These are phyloP conservation scores for Augochlorella aurata DNA, from an alignment of 2,888 invertebrate genomes.

Conservation along the genomic window DNA sequence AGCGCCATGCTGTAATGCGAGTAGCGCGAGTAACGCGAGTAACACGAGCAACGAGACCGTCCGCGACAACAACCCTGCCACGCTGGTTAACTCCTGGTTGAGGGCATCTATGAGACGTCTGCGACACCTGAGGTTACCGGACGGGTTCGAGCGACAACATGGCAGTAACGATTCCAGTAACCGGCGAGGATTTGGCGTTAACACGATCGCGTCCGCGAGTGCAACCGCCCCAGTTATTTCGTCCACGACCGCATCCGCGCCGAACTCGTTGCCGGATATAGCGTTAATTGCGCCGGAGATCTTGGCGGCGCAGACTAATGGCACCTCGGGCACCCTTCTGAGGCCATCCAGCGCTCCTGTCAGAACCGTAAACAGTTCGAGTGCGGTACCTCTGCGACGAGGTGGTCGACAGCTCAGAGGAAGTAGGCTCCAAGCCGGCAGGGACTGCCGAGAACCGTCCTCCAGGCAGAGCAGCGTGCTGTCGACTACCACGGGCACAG, in stretches of 20 bases:
- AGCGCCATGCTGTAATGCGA: conserved; percentile 73
- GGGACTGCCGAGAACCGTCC: conserved; percentile 47
- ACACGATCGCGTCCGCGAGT: neutral
- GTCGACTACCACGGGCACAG: conserved; percentile 66
- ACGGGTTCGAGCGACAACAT: conserved; percentile 55
- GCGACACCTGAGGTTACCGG: conserved; percentile 83
- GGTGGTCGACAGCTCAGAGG: conserved; percentile 50
- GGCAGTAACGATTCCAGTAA: conserved; percentile 36
- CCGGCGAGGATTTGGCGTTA: conserved; percentile 25
- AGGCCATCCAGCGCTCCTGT: conserved; percentile 76
- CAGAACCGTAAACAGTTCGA: conserved; percentile 43
- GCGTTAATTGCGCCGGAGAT: conserved; percentile 79
- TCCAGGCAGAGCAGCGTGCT: conserved; percentile 65
- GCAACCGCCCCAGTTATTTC: conserved; percentile 65
- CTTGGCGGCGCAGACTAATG: conserved; percentile 78
- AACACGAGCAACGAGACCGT: conserved; percentile 64
- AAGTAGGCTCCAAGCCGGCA: conserved; percentile 38
- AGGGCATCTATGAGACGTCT: conserved; percentile 84
- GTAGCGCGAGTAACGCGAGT: conserved; percentile 75
- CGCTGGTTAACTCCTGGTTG: conserved; percentile 81
- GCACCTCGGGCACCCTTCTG: conserved; percentile 65
- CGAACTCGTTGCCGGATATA: conserved; percentile 77
- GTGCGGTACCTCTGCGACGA: conserved; percentile 48
- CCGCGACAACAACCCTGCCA: conserved; percentile 29
- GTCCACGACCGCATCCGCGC: conserved; percentile 61